Evolutionary conservation across 2,888 invertebrate genomes (phyloP).

Genomic region (Hesperia comma): DNA sequence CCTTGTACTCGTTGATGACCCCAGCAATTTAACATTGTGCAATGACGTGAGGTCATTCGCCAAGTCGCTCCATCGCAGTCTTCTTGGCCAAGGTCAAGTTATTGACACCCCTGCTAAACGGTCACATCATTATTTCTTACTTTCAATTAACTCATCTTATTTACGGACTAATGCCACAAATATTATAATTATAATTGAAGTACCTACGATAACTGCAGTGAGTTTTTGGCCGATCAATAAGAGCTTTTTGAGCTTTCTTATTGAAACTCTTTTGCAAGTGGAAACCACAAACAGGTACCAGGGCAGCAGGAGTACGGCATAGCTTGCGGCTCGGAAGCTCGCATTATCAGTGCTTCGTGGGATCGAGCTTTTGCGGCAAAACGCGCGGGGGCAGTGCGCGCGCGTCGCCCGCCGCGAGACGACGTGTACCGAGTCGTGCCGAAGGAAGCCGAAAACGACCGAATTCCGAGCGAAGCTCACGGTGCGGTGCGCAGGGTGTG

Average conservation of each 20-base stretch:
- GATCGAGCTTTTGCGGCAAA: constrained; percentile 63
- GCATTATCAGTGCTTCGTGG: constrained; percentile 52
- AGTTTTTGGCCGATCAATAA: too few species aligned
- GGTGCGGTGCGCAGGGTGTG: constrained; percentile 6
- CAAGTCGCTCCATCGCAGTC: too few species aligned
- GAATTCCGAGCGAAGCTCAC: constrained; percentile 39
- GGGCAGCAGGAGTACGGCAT: constrained; percentile 5
- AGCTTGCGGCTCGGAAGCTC: constrained; percentile 21
- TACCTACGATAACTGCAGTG: too few species aligned
- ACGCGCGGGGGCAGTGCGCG: constrained; percentile 62
- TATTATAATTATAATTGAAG: too few species aligned
- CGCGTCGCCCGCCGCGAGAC: constrained; percentile 54
- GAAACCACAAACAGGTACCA: constrained; percentile 25
- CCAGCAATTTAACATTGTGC: too few species aligned
- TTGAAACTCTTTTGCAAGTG: constrained; percentile 9
- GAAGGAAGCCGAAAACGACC: constrained; percentile 11
- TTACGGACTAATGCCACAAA: too few species aligned
- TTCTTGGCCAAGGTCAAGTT: too few species aligned
- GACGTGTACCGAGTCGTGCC: constrained; percentile 49
- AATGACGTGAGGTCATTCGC: too few species aligned
- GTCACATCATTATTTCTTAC: too few species aligned
- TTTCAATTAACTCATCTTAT: too few species aligned
- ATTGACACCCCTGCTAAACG: too few species aligned
- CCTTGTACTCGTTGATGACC: too few species aligned
- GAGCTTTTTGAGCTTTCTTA: background rate